Base-by-base conservation (phyloP, 2,113 vertebrate genomes). In the Sitta europaea region DNA sequence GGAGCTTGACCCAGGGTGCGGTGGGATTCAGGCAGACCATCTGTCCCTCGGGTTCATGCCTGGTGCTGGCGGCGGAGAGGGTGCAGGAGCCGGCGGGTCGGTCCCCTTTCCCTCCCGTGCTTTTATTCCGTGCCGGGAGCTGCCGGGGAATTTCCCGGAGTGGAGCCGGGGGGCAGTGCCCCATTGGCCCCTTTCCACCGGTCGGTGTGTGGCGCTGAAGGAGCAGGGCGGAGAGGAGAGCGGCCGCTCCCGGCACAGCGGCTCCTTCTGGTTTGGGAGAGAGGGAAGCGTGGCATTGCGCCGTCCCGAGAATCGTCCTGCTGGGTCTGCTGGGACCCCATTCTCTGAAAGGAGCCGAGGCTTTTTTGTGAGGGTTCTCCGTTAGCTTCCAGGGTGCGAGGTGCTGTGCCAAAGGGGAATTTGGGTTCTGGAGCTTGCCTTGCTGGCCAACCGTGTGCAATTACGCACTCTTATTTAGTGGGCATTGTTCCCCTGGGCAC, bases 1-100 rank as follows among this genome's bases (percentile, higher is more conserved):
- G 68, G 73, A 42, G 96, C 88, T 95, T 97, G 36, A 99, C 98
- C 98, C 98, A 99, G 40, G 77, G 88, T 14, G 98, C 98, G 9
- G 95, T 15, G 6, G 98, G 97, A 65, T 97, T 88, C 81, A 99
- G 97, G 79, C 98, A 98, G 24, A 98, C 77, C 79, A 97, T 67
- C 22, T 95, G 14, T 8, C 96, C 97, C 2, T 83, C 18, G 35
- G 6, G 14, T 13, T 82, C 92, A 94, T 82, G 66, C 29, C 45
- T 54, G 5, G 23, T 5, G 58, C 59, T 67, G 65, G 28, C 6
- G 12, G 22, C 8, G 14, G 42, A 55, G 38, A 42, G 6, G 24
- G 11, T 62, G 31, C 8, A 22, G 54, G 7, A 67, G 27, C 15
- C 10, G 54, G 9, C 19, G 24, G 9, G 9, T 22, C 14, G 1